Percentiles rank a stretch among this genome's conserved stretches.
phyloP scores from a whole-genome alignment of 2,888 invertebrate species.

The Hylaea fasciaria region DNA sequence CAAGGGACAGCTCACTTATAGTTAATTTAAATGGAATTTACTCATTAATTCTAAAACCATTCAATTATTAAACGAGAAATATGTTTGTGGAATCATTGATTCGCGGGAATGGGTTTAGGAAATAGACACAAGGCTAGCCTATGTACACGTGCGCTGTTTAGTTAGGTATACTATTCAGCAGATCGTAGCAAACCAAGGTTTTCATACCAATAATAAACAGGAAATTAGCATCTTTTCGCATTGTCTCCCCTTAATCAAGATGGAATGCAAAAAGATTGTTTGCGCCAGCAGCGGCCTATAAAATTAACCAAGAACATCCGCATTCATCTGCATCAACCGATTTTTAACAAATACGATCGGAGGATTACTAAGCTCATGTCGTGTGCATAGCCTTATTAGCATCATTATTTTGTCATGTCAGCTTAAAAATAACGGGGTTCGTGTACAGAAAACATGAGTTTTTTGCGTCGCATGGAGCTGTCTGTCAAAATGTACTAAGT shows the following conservation, averaged over 20 bases:
- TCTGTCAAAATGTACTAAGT: not conserved
- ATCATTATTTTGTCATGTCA: no score
- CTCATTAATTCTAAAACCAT: constrained; percentile 73
- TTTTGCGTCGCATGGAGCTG: not conserved
- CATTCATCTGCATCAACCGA: not conserved
- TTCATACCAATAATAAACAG: no score
- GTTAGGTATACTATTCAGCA: no score
- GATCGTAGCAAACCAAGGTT: no score
- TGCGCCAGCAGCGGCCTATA: no score
- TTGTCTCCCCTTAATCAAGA: no score
- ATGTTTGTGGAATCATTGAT: constrained; percentile 59
- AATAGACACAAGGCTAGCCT: no score
- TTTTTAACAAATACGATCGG: not conserved
- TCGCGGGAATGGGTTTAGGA: constrained; percentile 8
- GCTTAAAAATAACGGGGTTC: not conserved
- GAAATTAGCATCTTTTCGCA: no score
- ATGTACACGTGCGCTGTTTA: no score
- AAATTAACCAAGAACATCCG: not conserved
- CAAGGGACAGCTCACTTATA: constrained; percentile 81
- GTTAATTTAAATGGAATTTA: constrained; percentile 81
- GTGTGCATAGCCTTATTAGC: not conserved
- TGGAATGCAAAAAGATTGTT: no score
- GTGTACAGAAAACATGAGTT: not conserved
- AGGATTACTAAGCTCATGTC: not conserved
- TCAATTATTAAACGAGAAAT: constrained; percentile 76